Evolutionary conservation across 1,140 invertebrate species (phyloP).

Genomic region (Drosophila sproati): DNA sequence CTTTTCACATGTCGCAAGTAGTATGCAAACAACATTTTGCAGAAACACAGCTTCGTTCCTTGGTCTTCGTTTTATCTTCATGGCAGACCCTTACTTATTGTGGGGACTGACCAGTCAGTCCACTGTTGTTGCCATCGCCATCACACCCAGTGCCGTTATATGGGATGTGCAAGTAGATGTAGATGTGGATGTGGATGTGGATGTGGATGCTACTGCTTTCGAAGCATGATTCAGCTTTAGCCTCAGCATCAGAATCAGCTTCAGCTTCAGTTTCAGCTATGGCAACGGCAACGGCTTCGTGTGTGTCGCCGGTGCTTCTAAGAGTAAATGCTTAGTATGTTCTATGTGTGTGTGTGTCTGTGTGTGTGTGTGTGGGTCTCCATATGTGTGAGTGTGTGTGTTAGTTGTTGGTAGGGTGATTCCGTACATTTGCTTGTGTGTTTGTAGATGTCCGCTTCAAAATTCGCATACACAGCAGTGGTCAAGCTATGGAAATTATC

Average conservation of each 20-base stretch:
- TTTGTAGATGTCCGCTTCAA: conserved; percentile 83
- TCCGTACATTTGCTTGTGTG: conserved; percentile 65
- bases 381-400: conserved; percentile 40
- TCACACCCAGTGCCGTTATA: conserved; percentile 36
- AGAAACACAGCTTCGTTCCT: conserved; percentile 83
- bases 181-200: conserved; percentile 23
- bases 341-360: conserved; percentile 33
- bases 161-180: conserved; percentile 34
- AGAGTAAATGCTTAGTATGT: conserved; percentile 64
- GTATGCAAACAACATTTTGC: conserved; percentile 84
- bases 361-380: conserved; percentile 23
- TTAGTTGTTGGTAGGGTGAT: conserved; percentile 66
- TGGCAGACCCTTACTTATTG: conserved; percentile 84
- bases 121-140: conserved; percentile 52
- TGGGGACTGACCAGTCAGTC: conserved; percentile 67
- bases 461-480: conserved; percentile 84
- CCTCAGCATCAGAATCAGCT: conserved; percentile 25
- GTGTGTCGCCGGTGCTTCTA: conserved; percentile 68
- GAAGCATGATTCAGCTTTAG: conserved; percentile 77
- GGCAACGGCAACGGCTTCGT: conserved; percentile 49
- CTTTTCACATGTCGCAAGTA: conserved; percentile 84
- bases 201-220: conserved; percentile 58
- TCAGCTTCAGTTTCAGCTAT: conserved; percentile 70
- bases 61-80: conserved; percentile 85
- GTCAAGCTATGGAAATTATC: conserved; percentile 85